Evolutionary conservation across 2,113 vertebrate species (phyloP).

Genomic region (Lipophrys pholis): DNA sequence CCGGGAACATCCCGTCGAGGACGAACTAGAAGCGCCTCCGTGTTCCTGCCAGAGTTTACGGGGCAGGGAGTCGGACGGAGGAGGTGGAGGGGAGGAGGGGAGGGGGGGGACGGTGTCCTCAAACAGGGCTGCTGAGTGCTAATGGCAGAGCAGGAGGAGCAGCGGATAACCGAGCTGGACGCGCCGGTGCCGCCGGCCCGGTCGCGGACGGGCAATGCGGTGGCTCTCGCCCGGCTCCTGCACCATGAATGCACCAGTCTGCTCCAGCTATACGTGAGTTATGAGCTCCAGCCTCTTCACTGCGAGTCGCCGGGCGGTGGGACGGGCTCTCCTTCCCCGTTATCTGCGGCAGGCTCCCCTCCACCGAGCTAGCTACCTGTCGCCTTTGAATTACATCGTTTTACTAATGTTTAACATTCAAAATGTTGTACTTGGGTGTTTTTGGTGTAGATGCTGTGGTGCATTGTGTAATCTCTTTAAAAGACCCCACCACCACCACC

Average conservation of each 20-base stretch:
- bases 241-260: constrained; percentile 75
- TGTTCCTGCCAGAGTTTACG: too few species aligned
- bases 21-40: too few species aligned
- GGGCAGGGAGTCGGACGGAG: background rate
- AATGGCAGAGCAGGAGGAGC: constrained; percentile 72
- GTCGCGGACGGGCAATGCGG: constrained; percentile 67
- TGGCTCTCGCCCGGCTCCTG: constrained; percentile 75
- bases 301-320: background rate
- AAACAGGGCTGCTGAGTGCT: constrained; percentile 45
- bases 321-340: constrained; percentile 13
- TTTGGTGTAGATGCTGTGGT: constrained; percentile 8
- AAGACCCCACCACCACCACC: background rate
- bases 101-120: background rate
- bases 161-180: constrained; percentile 39
- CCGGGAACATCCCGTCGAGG: background rate
- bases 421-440: background rate
- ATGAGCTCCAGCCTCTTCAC: background rate
- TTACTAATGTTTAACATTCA: background rate
- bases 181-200: constrained; percentile 37
- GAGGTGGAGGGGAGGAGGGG: background rate
- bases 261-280: constrained; percentile 82
- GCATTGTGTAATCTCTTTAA: constrained; percentile 48
- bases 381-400: background rate
- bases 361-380: constrained; percentile 56
- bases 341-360: constrained; percentile 16